Conservation (phyloP, 1,140 invertebrate species). For the Pentalonia nigronervosa region DNA sequence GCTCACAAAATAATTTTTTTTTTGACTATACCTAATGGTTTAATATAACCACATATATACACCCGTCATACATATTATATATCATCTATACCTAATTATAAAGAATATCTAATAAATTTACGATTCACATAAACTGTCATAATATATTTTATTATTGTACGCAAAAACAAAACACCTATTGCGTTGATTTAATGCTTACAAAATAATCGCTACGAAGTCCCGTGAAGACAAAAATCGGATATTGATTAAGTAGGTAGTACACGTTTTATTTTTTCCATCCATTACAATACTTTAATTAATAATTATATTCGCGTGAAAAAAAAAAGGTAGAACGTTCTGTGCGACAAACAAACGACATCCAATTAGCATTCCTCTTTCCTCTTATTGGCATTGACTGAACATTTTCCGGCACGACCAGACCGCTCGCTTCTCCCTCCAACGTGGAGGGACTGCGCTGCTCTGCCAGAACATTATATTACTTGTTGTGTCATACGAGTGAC, state of each 20-base stretch:
- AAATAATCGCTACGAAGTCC: background rate
- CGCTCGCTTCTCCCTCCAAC: background rate
- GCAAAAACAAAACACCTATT: background rate
- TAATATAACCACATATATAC: too few species aligned
- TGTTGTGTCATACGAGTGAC: background rate
- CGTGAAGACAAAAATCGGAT: background rate
- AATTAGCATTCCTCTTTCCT: background rate
- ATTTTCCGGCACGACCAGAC: background rate
- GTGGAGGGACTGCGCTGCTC: background rate
- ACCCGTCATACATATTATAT: too few species aligned
- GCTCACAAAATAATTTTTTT: too few species aligned
- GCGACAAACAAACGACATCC: background rate
- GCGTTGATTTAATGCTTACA: background rate
- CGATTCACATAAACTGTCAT: background rate
- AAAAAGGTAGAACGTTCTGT: background rate
- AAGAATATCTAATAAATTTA: background rate
- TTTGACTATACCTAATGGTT: too few species aligned
- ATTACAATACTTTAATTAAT: background rate
- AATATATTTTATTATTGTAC: too few species aligned
- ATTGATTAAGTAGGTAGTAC: background rate
- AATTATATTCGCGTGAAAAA: background rate
- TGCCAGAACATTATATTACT: slow-evolving; percentile 9
- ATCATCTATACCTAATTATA: too few species aligned
- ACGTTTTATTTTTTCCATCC: background rate
- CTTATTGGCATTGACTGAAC: background rate